Conservation (phyloP, 2,797 vertebrate genomes). For the Clarias pachynema region DNA sequence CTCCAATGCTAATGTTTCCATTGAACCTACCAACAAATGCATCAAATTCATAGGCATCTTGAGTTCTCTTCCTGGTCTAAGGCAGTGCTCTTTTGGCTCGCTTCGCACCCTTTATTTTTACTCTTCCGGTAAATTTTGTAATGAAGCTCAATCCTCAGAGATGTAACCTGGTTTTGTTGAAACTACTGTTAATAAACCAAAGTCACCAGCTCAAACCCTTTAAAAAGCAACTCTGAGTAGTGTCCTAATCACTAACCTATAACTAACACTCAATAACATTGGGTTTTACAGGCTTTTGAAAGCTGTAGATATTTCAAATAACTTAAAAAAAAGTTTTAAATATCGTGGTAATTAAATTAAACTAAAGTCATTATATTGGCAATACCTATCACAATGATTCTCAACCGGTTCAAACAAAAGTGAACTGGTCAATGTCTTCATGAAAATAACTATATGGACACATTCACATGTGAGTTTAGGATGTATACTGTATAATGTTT, state of each 20-base stretch:
- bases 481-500: too few species aligned
- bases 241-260: background rate
- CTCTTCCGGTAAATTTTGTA: background rate
- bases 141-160: background rate
- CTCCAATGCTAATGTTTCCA: background rate
- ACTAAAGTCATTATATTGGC: background rate
- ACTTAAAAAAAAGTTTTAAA: background rate
- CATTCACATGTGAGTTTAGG: too few species aligned
- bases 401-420: background rate
- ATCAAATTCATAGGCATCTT: background rate
- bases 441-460: background rate
- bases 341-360: background rate
- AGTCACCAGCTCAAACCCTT: background rate
- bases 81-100: background rate
- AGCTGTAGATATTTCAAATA: background rate
- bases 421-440: background rate
- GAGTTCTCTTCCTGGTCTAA: background rate
- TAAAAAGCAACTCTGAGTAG: background rate
- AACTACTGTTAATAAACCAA: slow-evolving; percentile 5
- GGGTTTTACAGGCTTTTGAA: background rate
- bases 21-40: background rate
- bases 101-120: background rate
- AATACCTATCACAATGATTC: background rate
- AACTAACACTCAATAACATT: background rate
- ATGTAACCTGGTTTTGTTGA: background rate